These are phyloP conservation scores for Nezara viridula DNA, from an alignment of 2,888 invertebrate genomes.

Conservation along the genomic window DNA sequence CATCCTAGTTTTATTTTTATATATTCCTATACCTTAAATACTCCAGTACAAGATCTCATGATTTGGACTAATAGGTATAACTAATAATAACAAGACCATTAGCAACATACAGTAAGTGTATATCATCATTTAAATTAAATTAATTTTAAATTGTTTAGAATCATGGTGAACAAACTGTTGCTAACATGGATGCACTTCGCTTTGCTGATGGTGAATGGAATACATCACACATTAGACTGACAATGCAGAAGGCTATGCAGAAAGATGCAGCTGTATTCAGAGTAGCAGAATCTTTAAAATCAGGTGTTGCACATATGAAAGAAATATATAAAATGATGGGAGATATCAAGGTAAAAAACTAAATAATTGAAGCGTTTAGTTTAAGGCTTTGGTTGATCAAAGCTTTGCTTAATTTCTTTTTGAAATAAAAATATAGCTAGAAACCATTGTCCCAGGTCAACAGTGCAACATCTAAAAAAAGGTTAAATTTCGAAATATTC, in stretches of 20 bases:
- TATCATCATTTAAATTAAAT: background rate
- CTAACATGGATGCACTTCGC: conserved; percentile 89
- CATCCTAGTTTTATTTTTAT: background rate
- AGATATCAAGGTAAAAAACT: conserved; percentile 80
- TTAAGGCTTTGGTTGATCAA: too few species aligned
- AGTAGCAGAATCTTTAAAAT: conserved; percentile 86
- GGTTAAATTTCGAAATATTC: too few species aligned
- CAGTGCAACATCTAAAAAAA: too few species aligned
- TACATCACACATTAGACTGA: conserved; percentile 89
- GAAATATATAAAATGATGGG: conserved; percentile 82
- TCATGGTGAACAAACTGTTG: conserved; percentile 92
- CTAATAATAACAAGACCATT: too few species aligned
- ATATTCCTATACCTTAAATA: background rate
- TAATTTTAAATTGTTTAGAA: conserved; percentile 72
- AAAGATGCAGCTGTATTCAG: conserved; percentile 97
- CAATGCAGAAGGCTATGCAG: conserved; percentile 99
- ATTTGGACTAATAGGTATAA: too few species aligned
- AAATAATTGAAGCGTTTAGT: too few species aligned
- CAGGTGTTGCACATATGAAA: conserved; percentile 83
- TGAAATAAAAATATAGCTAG: too few species aligned
- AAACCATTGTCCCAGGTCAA: too few species aligned
- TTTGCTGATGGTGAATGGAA: conserved; percentile 82
- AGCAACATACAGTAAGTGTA: background rate
- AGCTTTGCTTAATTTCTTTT: too few species aligned
- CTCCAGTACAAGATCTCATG: background rate